These are phyloP conservation scores for Drosophila repletoides DNA, from an alignment of 1,140 invertebrate genomes.

Conservation along the genomic window DNA sequence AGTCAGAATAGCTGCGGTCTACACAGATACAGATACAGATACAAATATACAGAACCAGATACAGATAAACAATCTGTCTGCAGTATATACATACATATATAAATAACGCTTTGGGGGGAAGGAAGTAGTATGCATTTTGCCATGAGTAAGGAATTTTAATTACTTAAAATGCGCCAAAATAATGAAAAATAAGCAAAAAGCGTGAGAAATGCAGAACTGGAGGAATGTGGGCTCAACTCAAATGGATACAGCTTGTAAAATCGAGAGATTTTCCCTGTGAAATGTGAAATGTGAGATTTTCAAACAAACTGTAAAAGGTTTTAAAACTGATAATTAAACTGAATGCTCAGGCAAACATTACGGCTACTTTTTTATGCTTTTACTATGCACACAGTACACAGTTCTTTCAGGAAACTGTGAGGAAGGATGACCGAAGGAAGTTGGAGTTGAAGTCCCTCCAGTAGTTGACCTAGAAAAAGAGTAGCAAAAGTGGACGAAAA, in stretches of 20 bases:
- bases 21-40: slow-evolving; percentile 1
- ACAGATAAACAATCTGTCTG: slow-evolving; percentile 3
- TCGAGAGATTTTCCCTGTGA: not conserved
- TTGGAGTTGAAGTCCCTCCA: slow-evolving; percentile 9
- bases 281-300: slow-evolving; percentile 36
- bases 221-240: not conserved
- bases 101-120: not conserved
- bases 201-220: not conserved
- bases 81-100: too few species aligned
- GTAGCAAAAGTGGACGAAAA: slow-evolving; percentile 44
- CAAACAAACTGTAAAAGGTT: slow-evolving; percentile 45
- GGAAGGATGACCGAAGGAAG: not conserved
- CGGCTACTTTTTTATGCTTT: slow-evolving; percentile 10
- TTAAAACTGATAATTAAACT: slow-evolving; percentile 59
- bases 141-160: slow-evolving; percentile 49
- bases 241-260: slow-evolving; percentile 8
- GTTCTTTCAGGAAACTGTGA: not conserved
- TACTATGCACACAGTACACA: not conserved
- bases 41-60: not conserved
- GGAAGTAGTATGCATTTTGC: slow-evolving; percentile 26
- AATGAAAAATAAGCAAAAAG: slow-evolving; percentile 30
- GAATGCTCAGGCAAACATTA: slow-evolving; percentile 56
- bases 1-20: slow-evolving; percentile 32
- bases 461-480: slow-evolving; percentile 63
- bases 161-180: slow-evolving; percentile 57